These are phyloP conservation scores for Anabas testudineus DNA, from an alignment of 2,797 vertebrate species.

Conservation along the genomic window DNA sequence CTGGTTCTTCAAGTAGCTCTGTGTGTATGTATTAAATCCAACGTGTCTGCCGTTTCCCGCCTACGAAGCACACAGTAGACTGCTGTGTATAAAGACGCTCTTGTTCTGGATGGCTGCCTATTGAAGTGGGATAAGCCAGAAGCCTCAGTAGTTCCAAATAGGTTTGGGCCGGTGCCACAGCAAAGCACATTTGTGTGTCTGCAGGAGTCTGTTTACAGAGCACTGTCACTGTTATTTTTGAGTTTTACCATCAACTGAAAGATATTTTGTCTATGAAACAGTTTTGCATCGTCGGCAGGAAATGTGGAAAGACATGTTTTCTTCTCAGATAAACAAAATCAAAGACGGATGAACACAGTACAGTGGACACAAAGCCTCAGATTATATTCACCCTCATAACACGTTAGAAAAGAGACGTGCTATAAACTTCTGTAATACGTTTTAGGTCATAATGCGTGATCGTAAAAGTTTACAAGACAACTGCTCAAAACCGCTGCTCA, in stretches of 20 bases:
- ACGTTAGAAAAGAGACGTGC: background rate
- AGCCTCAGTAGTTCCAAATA: constrained; percentile 62
- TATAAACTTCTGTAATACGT: background rate
- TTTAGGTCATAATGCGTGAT: background rate
- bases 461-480: background rate
- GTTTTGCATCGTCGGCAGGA: constrained; percentile 42
- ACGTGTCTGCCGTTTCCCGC: constrained; percentile 40
- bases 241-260: constrained; percentile 44
- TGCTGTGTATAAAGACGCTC: constrained; percentile 47
- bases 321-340: background rate
- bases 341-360: background rate
- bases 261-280: constrained; percentile 1
- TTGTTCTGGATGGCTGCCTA: constrained; percentile 66
- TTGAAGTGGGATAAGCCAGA: constrained; percentile 73
- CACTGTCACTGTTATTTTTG: constrained; percentile 48
- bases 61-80: constrained; percentile 48
- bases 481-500: no score
- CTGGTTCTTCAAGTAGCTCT: constrained; percentile 24
- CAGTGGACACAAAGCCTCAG: background rate
- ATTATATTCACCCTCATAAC: background rate
- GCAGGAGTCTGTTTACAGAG: constrained; percentile 36
- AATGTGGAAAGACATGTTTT: background rate
- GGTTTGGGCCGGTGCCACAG: constrained; percentile 63
- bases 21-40: constrained; percentile 45
- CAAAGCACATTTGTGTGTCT: constrained; percentile 59